A percentile compares a stretch with the other conserved stretches of the same genome.
Evolutionary conservation across 64 coral and sea anemone species (phyloP).

Genomic region (Pocillopora verrucosa): DNA sequence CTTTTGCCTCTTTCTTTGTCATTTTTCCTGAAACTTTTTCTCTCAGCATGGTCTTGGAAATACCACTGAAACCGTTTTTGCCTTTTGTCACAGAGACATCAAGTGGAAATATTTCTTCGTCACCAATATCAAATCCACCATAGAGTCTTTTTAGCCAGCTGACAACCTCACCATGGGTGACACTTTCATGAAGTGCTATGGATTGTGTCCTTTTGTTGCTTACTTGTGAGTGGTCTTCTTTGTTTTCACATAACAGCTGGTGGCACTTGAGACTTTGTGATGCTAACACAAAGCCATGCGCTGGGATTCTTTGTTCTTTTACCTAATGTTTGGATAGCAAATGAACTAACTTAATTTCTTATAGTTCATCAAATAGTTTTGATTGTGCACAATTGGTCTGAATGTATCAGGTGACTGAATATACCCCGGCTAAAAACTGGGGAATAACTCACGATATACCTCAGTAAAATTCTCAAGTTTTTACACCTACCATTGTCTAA

Average conservation of each 20-base stretch:
- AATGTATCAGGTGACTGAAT: no score
- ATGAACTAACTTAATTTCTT: background rate
- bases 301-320: constrained; percentile 49
- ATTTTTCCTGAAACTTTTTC: background rate
- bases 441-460: no score
- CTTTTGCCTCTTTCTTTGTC: background rate
- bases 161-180: constrained; percentile 1
- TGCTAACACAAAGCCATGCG: constrained; percentile 77
- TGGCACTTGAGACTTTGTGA: constrained; percentile 67
- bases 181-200: constrained; percentile 32
- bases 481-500: no score
- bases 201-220: background rate
- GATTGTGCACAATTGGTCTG: no score
- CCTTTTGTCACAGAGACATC: background rate
- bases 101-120: background rate
- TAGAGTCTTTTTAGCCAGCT: constrained; percentile 59
- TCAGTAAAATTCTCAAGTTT: no score
- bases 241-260: constrained; percentile 59
- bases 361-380: no score
- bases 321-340: constrained; percentile 44
- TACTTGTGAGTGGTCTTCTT: constrained; percentile 13
- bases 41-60: background rate
- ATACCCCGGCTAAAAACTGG: no score
- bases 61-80: constrained; percentile 18
- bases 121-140: background rate